Percentiles rank a stretch among this genome's conserved stretches.
These are phyloP conservation scores for Prochilodus magdalenae DNA, from an alignment of 2,113 vertebrate species.

Conservation along the genomic window DNA sequence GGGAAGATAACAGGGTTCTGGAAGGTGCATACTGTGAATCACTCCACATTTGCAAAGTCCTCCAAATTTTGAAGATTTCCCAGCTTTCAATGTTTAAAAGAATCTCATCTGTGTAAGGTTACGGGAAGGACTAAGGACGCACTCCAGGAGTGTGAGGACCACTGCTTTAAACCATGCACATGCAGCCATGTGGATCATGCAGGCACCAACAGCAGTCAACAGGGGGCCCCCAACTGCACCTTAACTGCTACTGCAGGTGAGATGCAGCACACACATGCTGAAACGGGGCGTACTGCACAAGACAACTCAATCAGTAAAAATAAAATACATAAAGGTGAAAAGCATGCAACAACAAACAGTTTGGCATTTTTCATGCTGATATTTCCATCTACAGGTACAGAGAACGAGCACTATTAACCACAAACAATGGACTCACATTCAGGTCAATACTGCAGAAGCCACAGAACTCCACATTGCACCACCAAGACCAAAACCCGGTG, in stretches of 20 bases:
- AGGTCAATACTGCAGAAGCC: not conserved
- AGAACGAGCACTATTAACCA: too few relatives aligned
- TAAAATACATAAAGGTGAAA: too few relatives aligned
- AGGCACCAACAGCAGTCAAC: conserved; percentile 45
- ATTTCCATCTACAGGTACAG: not conserved
- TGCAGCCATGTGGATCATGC: conserved; percentile 8
- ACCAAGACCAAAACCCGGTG: not conserved
- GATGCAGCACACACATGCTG: conserved; percentile 3
- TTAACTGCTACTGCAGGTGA: conserved; percentile 37
- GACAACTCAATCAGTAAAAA: not conserved
- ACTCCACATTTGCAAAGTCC: too few relatives aligned
- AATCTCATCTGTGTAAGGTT: not conserved
- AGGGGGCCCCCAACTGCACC: conserved; percentile 37
- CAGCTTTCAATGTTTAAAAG: not conserved
- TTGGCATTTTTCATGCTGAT: not conserved
- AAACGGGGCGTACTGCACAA: conserved; percentile 11
- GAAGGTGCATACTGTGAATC: too few relatives aligned
- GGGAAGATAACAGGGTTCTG: too few relatives aligned
- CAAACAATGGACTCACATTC: too few relatives aligned
- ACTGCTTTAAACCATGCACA: not conserved
- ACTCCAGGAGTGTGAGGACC: not conserved
- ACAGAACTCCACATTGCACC: not conserved
- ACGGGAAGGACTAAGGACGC: not conserved
- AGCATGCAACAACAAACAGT: not conserved
- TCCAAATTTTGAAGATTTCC: not conserved